Base-by-base conservation (phyloP, 2,888 invertebrate species). In the Melipona beecheii region DNA sequence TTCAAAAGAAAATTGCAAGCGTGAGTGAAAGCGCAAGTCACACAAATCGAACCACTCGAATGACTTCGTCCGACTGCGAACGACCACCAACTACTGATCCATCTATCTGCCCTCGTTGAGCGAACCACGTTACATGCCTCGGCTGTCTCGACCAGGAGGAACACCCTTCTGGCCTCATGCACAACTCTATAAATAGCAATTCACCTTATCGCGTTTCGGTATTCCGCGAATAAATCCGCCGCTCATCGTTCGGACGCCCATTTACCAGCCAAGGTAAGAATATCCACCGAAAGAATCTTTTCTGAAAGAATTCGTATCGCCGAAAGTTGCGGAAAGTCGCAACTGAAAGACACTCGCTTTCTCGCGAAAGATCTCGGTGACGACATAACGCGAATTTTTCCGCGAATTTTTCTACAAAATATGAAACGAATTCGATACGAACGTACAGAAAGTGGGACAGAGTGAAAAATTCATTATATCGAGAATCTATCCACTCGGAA, bases 131-230 rank as follows among this genome's bases (percentile, higher is more conserved):
- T 36, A 19, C 43, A 65, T 24, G 36, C 5, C 52, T n/a, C 52
- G 6, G 31, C 54, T 62, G 72, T 43, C 50, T 60, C 60, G 49
- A 81, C 72, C 6, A 43, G 31, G 70, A 70, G 71, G 52, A 76
- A 70, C 69, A 76, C 75, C 76, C 75, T 69, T 75, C 62, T 69
- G 43, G 58, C 66, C 52, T 65, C 78, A 43, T 54, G 65, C 27
- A 58, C 62, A 64, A 24, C 54, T 52, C 68, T 71, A 77, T 77
- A 77, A 77, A 84, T 70, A 79, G 60, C 58, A 54, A 66, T 82
- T 71, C 79, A 79, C 74, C 80, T 79, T 74, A 75, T 80, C 71
- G 62, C 70, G 52, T 76, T 62, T 81, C 78, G 60, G 31, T 78
- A 81, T 73, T 77, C 72, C 27, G 24, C 54, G 66, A 74, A 82